These are phyloP conservation scores for Lagodon rhomboides DNA, from an alignment of 2,797 vertebrate species.

Conservation along the genomic window DNA sequence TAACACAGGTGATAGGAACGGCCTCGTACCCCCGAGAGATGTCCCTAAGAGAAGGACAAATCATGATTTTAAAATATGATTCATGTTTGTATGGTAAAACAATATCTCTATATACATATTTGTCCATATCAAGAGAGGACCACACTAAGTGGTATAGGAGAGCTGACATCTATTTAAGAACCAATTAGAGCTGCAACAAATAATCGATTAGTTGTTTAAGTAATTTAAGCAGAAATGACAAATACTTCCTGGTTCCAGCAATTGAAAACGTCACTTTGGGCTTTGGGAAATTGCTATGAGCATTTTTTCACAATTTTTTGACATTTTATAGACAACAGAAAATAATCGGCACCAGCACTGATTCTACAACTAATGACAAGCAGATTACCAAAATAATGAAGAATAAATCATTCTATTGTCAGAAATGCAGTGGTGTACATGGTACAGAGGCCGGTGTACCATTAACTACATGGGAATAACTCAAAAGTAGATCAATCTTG, in stretches of 20 bases:
- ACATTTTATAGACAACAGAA: too few species aligned
- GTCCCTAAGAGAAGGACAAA: constrained; percentile 84
- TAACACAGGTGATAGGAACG: constrained; percentile 92
- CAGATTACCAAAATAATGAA: too few species aligned
- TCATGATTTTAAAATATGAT: neutral
- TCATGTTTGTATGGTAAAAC: neutral
- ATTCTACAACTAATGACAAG: too few species aligned
- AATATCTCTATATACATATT: neutral
- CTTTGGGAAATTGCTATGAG: too few species aligned
- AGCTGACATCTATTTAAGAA: neutral
- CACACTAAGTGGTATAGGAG: neutral
- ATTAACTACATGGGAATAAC: neutral
- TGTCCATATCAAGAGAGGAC: neutral
- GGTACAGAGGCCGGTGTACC: neutral
- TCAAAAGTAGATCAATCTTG: neutral
- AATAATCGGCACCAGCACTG: too few species aligned
- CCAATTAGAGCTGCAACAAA: too few species aligned
- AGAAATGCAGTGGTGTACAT: neutral
- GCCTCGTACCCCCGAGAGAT: constrained; percentile 95
- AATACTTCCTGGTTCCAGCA: too few species aligned
- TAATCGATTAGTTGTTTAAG: too few species aligned
- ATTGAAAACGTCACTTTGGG: too few species aligned
- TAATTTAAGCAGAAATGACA: too few species aligned
- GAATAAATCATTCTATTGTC: neutral
- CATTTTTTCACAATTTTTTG: too few species aligned